These are phyloP conservation scores for Pangasianodon hypophthalmus DNA, from an alignment of 2,113 vertebrate species.

Conservation along the genomic window DNA sequence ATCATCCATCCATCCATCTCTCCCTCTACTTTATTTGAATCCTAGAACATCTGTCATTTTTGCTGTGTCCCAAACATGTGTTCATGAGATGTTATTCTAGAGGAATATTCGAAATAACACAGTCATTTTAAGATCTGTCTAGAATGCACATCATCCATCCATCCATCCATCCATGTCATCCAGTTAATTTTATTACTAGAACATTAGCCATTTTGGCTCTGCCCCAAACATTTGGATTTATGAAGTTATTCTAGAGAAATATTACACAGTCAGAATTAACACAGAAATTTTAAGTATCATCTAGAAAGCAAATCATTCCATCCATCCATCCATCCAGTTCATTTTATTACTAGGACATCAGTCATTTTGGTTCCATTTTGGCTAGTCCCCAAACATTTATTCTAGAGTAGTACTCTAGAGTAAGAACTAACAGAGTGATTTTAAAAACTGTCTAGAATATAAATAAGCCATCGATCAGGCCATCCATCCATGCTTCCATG, in stretches of 20 bases:
- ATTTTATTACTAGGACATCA: background rate
- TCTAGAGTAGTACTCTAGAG: background rate
- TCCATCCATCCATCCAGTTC: background rate
- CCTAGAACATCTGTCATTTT: background rate
- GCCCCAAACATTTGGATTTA: background rate
- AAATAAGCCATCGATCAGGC: background rate
- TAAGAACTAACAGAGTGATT: background rate
- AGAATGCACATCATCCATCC: background rate
- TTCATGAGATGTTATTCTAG: background rate
- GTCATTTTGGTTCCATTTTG: background rate
- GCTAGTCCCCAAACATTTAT: background rate
- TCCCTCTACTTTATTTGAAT: background rate
- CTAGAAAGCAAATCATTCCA: background rate
- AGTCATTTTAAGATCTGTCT: background rate
- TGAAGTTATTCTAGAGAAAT: background rate
- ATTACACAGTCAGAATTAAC: background rate
- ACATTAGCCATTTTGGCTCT: background rate
- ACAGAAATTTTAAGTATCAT: background rate
- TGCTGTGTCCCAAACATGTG: background rate
- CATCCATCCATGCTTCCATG: no score
- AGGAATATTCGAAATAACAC: background rate
- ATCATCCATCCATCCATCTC: background rate
- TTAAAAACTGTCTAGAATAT: background rate
- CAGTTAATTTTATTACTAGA: background rate
- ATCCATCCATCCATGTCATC: background rate